Evolutionary conservation across 2,888 invertebrate genomes (phyloP), one percentile per base, ranked within the genome.

Genomic region (Eubasilissa splendida): DNA sequence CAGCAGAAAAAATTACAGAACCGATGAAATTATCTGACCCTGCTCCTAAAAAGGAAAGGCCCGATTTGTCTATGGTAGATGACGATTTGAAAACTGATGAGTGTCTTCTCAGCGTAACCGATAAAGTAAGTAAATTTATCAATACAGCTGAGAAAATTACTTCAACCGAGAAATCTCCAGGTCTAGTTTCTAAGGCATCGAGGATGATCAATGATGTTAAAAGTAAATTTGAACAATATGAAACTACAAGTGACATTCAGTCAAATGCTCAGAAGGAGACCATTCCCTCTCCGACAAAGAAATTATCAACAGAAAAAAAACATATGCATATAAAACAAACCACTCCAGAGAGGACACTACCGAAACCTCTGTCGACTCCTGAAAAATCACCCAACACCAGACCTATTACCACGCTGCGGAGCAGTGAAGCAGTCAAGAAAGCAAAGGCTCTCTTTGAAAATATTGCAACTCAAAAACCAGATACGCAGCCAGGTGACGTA

Each of bases 381-480:
- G 83, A 83, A 59, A 83, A 79, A 60, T 59, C 76, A 31, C 76
- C 76, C 7, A 81, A 68, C 52, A 80, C 77, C 10, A 79, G 77
- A 9, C 90, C 90, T 85, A 87, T 89, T 82, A 89, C 90, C 9
- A 87, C 88, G 31, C 85, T 92, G 50, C 90, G 92, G 71, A 92
- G 91, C 84, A 92, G 91, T 68, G 93, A 93, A 84, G 92, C 92
- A n/a, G 93, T 94, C 0, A 92, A 92, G 74, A 93, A 93, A 87
- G 94, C 95, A 0, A 94, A 94, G 87, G 93, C 92, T 60, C 86
- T 94, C 58, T 94, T 94, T 87, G 94, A 95, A 88, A 94, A 92
- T 83, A 92, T 93, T 83, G 91, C 92, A 10, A 86, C 83, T 53
- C 88, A 31, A 87, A 88, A 54, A 86, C 87, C 83, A 87, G 88